Base-by-base conservation (phyloP, 2,797 vertebrate genomes). In the Malacoraja senta region DNA sequence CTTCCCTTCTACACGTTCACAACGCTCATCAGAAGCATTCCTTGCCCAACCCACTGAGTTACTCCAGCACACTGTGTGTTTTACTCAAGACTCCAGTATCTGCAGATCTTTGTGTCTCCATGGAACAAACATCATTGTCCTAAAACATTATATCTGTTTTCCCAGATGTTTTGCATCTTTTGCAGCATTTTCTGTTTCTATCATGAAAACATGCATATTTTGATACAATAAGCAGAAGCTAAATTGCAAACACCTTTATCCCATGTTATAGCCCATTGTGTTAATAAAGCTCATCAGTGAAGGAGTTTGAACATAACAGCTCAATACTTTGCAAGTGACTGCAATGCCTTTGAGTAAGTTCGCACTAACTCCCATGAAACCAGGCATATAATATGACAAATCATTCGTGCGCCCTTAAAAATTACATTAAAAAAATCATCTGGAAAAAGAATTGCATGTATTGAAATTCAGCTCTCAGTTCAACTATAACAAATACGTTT, bases 271-370 rank as follows among this genome's bases (percentile, higher is more conserved):
- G 24, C 90, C 72, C 44, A 35, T 74, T 53, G 35, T 24, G 72
- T 44, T 74, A 76, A 92, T 76, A 92, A 92, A 92, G 68, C 26
- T 38, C 38, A 76, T 92, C 71, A 92, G 90, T 92, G 38, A 92
- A 92, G 90, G 68, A 53, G 71, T 63, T 58, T 76, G 38, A 72
- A 92, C 15, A 4, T 26, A 53, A 76, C 35, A 44, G 90, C 29
- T 92, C 90, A 76, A 92, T 74, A 76, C 38, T 53, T 92, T 92
- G 35, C 72, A 76, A 92, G 72, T 76, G 71, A 53, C 38, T 92
- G n/a, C 35, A 35, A 38, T 92, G 71, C 35, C 26, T 74, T 38
- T 58, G 35, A 76, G 71, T 29, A 92, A 76, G 90, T 76, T 74
- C n/a, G 44, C 38, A 74, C 38, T 53, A 74, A 91, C 26, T 74